Conservation (phyloP, 1,140 invertebrate species). For the Samia ricini region DNA sequence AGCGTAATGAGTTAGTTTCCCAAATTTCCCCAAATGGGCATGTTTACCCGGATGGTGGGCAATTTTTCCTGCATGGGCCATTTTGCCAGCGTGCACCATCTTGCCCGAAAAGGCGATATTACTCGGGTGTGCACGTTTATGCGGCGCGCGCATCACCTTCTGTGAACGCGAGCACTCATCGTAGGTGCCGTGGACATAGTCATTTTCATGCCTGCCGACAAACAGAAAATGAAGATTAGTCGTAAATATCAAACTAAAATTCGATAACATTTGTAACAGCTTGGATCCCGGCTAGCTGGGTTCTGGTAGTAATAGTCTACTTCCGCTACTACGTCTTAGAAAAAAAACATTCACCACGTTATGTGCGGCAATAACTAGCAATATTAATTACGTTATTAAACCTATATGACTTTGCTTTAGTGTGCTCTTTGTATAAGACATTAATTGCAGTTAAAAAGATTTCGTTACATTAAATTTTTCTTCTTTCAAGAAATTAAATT, state of each 20-base stretch:
- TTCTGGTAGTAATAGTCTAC: too few species aligned
- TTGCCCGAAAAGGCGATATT: slow-evolving; percentile 66
- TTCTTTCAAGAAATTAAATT: too few species aligned
- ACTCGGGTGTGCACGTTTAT: slow-evolving; percentile 73
- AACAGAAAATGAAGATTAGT: slow-evolving; percentile 36
- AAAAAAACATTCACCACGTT: neutral
- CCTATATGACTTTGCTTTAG: too few species aligned
- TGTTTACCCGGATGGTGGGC: slow-evolving; percentile 64
- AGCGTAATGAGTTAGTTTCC: slow-evolving; percentile 61
- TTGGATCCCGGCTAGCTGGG: too few species aligned
- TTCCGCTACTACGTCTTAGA: too few species aligned
- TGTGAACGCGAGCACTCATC: slow-evolving; percentile 80
- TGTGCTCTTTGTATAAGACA: neutral
- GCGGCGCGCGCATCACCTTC: slow-evolving; percentile 79
- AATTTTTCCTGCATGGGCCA: slow-evolving; percentile 49
- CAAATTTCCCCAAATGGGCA: slow-evolving; percentile 63
- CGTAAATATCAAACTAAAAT: neutral
- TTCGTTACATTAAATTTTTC: too few species aligned
- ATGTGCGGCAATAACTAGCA: neutral
- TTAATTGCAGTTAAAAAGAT: neutral
- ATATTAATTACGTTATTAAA: neutral
- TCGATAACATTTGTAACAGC: neutral
- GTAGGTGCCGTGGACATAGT: slow-evolving; percentile 82
- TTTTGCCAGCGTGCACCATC: slow-evolving; percentile 72
- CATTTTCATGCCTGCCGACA: slow-evolving; percentile 81